phyloP scores from a whole-genome alignment of 2,113 vertebrate species.

The Melospiza melodia region DNA sequence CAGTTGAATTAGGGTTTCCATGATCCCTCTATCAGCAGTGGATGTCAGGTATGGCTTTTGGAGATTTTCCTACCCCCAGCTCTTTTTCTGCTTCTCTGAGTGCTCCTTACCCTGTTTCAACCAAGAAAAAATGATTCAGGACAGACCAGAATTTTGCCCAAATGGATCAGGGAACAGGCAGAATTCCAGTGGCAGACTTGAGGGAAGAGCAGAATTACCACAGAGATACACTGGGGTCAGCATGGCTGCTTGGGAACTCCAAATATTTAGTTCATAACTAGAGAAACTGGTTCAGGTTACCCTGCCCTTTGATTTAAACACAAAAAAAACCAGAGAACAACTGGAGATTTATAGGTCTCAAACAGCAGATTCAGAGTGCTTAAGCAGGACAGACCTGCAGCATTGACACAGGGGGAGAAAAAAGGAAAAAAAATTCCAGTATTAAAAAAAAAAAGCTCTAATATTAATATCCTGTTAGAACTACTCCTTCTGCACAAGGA shows the following conservation, averaged over 20 bases:
- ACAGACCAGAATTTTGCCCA: not conserved
- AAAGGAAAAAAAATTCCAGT: accelerated
- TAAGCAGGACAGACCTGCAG: not conserved
- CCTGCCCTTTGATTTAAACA: conserved; percentile 3
- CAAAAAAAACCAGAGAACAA: not conserved
- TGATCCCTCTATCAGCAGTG: not conserved
- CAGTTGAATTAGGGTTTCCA: accelerated
- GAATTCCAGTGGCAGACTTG: not conserved
- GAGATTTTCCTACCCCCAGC: not conserved
- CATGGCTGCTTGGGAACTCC: not conserved
- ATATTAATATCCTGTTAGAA: not conserved
- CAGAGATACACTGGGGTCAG: not conserved
- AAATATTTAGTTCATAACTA: not conserved
- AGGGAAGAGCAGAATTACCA: not conserved
- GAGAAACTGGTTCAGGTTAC: conserved; percentile 17
- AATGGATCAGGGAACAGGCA: not conserved
- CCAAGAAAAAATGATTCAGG: not conserved
- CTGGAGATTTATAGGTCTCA: not conserved
- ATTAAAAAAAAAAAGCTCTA: no score
- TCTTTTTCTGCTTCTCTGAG: not conserved
- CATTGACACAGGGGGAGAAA: accelerated
- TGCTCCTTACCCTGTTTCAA: not conserved
- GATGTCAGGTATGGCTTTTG: not conserved
- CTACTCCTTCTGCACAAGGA: not conserved
- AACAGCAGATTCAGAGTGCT: not conserved